Conservation (phyloP, 2,888 invertebrate genomes). For the Brenthis ino region DNA sequence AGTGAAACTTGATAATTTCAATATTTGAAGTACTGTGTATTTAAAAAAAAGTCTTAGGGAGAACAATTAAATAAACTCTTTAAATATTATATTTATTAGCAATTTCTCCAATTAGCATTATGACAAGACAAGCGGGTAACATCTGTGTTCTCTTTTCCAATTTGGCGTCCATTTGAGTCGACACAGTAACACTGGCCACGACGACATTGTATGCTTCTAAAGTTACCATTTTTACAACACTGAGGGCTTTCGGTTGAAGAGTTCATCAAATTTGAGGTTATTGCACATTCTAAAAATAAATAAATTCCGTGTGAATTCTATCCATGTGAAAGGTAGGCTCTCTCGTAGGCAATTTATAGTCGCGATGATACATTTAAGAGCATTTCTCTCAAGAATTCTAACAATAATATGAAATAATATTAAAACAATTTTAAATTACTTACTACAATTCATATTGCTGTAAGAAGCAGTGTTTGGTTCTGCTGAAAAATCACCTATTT, state of each 20-base stretch:
- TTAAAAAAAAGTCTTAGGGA: no score
- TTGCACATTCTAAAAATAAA: constrained; percentile 82
- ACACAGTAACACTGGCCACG: constrained; percentile 85
- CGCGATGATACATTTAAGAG: no score
- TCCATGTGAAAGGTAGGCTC: not conserved
- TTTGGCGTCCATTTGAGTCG: constrained; percentile 82
- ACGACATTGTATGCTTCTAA: constrained; percentile 83
- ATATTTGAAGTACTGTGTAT: no score
- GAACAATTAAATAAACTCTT: no score
- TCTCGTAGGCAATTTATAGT: no score
- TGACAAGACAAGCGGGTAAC: constrained; percentile 56
- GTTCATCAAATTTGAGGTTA: constrained; percentile 72
- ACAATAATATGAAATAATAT: not conserved
- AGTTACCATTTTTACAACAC: constrained; percentile 86
- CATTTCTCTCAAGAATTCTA: not conserved
- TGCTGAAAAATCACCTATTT: constrained; percentile 77
- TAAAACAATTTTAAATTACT: constrained; percentile 52
- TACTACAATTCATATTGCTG: constrained; percentile 83
- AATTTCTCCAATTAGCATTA: constrained; percentile 58
- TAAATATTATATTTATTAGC: constrained; percentile 45
- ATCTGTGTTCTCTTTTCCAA: constrained; percentile 58
- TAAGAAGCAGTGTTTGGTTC: constrained; percentile 61
- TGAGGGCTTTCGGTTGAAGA: constrained; percentile 72
- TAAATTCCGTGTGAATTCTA: no score
- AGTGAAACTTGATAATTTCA: no score